A percentile compares a stretch with the other conserved stretches of the same genome.
Evolutionary conservation across 2,797 vertebrate genomes (phyloP).

Genomic region (Pipistrellus pipistrellus): DNA sequence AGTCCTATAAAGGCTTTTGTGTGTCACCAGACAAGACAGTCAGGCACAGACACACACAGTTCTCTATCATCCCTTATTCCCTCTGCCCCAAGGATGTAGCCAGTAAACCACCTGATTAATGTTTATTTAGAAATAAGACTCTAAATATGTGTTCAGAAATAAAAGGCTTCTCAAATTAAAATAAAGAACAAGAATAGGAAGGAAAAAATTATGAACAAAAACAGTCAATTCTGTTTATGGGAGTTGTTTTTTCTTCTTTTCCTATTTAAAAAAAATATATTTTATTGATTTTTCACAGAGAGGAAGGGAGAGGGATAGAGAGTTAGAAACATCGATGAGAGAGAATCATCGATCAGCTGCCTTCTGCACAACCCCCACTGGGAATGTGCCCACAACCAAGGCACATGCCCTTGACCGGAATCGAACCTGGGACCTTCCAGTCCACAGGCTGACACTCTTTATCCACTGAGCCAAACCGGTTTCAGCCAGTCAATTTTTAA

Average conservation of each 20-base stretch:
- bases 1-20: conserved; percentile 47
- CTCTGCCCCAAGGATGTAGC: background rate
- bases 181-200: conserved; percentile 42
- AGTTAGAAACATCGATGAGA: too few species aligned
- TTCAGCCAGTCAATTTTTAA: background rate
- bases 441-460: too few species aligned
- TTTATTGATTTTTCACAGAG: too few species aligned
- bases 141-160: background rate
- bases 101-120: background rate
- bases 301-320: too few species aligned
- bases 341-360: too few species aligned
- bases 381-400: too few species aligned
- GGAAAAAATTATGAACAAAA: conserved; percentile 56
- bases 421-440: too few species aligned
- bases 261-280: too few species aligned
- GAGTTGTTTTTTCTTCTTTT: background rate
- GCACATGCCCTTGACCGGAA: too few species aligned
- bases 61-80: conserved; percentile 15
- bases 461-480: too few species aligned
- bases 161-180: background rate
- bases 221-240: background rate
- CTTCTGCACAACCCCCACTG: too few species aligned
- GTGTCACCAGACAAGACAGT: background rate
- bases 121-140: conserved; percentile 26
- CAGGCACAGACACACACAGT: background rate